Percentiles rank a stretch among this genome's conserved stretches.
Evolutionary conservation across 2,113 vertebrate genomes (phyloP).

Genomic region (Pseudorhombus dupliciocellatus): DNA sequence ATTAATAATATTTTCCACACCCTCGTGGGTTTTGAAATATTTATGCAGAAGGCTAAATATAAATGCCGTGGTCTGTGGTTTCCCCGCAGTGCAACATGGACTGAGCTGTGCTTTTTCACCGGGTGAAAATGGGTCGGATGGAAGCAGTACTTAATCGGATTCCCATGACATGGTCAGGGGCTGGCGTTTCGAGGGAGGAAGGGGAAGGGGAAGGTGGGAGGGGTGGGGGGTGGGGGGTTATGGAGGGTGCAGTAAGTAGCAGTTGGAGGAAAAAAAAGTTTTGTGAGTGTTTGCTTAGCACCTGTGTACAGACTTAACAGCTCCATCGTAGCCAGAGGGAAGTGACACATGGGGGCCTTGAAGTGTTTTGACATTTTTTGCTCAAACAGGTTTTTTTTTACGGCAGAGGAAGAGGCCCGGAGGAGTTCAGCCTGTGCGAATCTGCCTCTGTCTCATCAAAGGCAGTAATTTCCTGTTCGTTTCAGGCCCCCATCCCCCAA

Average conservation of each 20-base stretch:
- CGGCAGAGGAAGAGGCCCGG: constrained; percentile 39
- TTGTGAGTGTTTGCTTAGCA: constrained; percentile 62
- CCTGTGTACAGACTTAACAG: constrained; percentile 58
- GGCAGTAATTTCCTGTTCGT: constrained; percentile 96
- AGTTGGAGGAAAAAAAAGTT: constrained; percentile 1
- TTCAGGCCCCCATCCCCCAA: constrained; percentile 81
- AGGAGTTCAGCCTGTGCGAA: constrained; percentile 79
- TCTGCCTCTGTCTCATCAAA: constrained; percentile 89
- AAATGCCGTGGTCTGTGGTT: constrained; percentile 7
- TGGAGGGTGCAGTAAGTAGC: constrained; percentile 4
- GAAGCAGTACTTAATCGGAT: constrained; percentile 61
- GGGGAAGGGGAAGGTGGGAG: too few species aligned
- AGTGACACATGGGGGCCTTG: constrained; percentile 56
- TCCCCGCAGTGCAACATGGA: constrained; percentile 10
- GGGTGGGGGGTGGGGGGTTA: constrained; percentile 10
- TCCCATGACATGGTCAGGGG: constrained; percentile 63
- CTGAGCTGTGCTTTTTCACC: constrained; percentile 27
- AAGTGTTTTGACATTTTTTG: constrained; percentile 67
- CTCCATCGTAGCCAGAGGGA: constrained; percentile 45
- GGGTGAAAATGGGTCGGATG: constrained; percentile 52
- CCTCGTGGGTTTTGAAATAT: constrained; percentile 42
- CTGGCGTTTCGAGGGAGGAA: constrained; percentile 37
- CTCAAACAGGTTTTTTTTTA: constrained; percentile 64
- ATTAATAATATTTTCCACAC: constrained; percentile 23
- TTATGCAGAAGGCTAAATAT: constrained; percentile 34